Base-by-base conservation (phyloP, 2,113 vertebrate genomes). In the Burhinus bistriatus region DNA sequence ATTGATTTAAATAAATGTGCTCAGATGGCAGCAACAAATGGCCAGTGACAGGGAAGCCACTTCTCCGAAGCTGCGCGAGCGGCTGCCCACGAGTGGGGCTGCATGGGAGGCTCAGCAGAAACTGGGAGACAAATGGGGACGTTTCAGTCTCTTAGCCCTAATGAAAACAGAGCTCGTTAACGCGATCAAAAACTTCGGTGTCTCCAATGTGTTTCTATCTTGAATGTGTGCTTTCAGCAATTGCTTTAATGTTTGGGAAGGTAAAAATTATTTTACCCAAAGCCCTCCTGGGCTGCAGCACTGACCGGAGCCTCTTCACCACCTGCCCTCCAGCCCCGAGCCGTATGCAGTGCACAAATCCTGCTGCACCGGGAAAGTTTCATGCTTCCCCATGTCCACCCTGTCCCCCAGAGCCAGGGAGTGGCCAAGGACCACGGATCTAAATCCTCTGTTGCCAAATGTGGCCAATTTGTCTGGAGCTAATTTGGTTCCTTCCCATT, bases 41-140 rank as follows among this genome's bases (percentile, higher is more conserved):
- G 82, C 21, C 2, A 2, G 30, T 3, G 16, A 42, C n/a, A 52
- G 0, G 0, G 62, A 66, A 66, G 23, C 16, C 20, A 1, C 61
- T 79, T 32, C 70, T 58, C 8, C 0, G 69, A 4, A 45, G 22
- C 44, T n/a, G 51, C 1, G 4, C 45, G 66, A 75, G 79, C 15
- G 2, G 59, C 55, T 87, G 84, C 65, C 64, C 65, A 5, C 5
- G 21, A 51, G 57, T 12, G 3, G 27, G 75, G 49, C 55, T 65
- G 29, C 19, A 9, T 44, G 27, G 34, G 32, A 45, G 66, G 47
- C 65, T 59, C 89, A 18, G 78, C 61, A 57, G 15, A 75, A 79
- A 70, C 11, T 1, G 4, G 1, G 27, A 57, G 73, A 73, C 65
- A 83, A 85, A 80, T 3, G 26, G 69, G 72, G 76, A 38, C 3